Evolutionary conservation across 2,113 vertebrate genomes (phyloP).

Genomic region (Antigone vipio): DNA sequence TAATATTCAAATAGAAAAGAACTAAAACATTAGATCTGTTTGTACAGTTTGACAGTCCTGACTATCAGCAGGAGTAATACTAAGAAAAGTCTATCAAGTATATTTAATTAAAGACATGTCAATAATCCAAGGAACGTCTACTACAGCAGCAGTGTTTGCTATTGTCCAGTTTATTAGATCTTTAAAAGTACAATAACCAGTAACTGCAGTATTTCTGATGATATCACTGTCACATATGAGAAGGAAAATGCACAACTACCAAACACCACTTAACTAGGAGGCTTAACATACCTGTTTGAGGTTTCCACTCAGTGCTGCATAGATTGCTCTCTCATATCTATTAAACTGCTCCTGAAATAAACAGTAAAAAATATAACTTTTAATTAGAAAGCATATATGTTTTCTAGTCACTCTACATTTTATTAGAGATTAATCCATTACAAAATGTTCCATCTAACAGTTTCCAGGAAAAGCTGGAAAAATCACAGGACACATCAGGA

Average conservation of each 20-base stretch:
- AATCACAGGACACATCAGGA: not conserved
- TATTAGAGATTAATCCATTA: not conserved
- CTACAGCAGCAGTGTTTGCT: not conserved
- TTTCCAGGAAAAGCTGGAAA: not conserved
- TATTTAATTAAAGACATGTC: not conserved
- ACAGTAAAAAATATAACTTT: not conserved
- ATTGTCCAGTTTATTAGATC: not conserved
- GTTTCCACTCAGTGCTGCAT: slow-evolving; percentile 93
- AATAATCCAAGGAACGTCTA: not conserved
- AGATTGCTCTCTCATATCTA: slow-evolving; percentile 92
- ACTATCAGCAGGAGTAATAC: not conserved
- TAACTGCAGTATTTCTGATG: not conserved
- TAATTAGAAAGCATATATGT: not conserved
- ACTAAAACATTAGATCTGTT: not conserved
- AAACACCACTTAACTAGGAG: not conserved
- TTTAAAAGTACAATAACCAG: not conserved
- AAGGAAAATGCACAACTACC: not conserved
- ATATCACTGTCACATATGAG: not conserved
- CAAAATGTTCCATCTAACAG: not conserved
- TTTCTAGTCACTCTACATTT: not conserved
- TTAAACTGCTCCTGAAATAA: slow-evolving; percentile 86
- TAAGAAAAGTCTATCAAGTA: not conserved
- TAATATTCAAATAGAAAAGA: not conserved
- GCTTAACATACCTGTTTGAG: slow-evolving; percentile 85
- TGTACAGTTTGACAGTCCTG: not conserved